Conservation (phyloP, 2,113 vertebrate species). For the human (Homo sapiens) region GRCh38 chr15:53682001-53682500, state of each 20-base stretch:
- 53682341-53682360: background rate
- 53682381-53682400: background rate
- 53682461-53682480: background rate
- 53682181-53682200: background rate
- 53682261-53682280: background rate
- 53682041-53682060: background rate
- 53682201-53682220: background rate
- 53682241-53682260: background rate
- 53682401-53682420: background rate
- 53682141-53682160: background rate
- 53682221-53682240: background rate
- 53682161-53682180: background rate
- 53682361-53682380: background rate
- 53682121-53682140: background rate
- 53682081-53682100: background rate
- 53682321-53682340: too few relatives aligned
- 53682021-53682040: background rate
- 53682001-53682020: background rate
- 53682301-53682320: too few relatives aligned
- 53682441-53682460: background rate
- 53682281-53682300: background rate
- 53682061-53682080: background rate
- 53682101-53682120: background rate
- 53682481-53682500: background rate
- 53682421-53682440: background rate